Conservation (phyloP, 2,888 invertebrate species). For the Acleris sparsana region DNA sequence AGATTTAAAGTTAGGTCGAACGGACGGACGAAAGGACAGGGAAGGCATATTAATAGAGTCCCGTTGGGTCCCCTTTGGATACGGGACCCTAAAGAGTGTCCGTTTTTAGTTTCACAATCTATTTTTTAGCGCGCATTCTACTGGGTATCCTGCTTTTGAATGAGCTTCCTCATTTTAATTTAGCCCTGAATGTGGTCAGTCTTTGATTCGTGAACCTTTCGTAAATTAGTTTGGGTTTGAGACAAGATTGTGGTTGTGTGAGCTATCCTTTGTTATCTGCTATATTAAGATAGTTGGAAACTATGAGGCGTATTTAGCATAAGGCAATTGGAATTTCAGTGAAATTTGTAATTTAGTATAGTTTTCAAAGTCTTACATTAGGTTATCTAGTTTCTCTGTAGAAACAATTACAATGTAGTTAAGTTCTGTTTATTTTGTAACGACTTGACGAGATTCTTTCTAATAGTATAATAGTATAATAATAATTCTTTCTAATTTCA, state of each 20-base stretch:
- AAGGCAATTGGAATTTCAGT: constrained; percentile 11
- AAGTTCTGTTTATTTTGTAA: background rate
- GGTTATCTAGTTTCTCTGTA: constrained; percentile 14
- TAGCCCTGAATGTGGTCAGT: constrained; percentile 49
- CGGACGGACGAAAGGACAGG: too few species aligned
- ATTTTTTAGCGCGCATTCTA: constrained; percentile 61
- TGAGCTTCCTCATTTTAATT: constrained; percentile 59
- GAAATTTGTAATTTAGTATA: constrained; percentile 15
- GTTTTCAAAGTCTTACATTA: constrained; percentile 4
- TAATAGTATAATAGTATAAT: too few species aligned
- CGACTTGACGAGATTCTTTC: too few species aligned
- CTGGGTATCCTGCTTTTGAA: constrained; percentile 60
- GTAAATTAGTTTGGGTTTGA: constrained; percentile 26
- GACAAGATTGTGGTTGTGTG: constrained; percentile 7
- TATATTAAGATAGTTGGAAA: constrained; percentile 26
- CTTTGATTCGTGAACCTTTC: constrained; percentile 15
- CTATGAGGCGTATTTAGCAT: constrained; percentile 41
- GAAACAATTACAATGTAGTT: constrained; percentile 22
- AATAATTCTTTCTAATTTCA: too few species aligned
- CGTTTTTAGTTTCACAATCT: constrained; percentile 47
- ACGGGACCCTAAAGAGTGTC: constrained; percentile 43
- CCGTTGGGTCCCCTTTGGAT: too few species aligned
- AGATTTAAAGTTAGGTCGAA: too few species aligned
- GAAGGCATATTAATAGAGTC: too few species aligned
- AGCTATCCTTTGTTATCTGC: constrained; percentile 11